Conservation (phyloP, 2,888 invertebrate genomes). For the Germaria angustata region DNA sequence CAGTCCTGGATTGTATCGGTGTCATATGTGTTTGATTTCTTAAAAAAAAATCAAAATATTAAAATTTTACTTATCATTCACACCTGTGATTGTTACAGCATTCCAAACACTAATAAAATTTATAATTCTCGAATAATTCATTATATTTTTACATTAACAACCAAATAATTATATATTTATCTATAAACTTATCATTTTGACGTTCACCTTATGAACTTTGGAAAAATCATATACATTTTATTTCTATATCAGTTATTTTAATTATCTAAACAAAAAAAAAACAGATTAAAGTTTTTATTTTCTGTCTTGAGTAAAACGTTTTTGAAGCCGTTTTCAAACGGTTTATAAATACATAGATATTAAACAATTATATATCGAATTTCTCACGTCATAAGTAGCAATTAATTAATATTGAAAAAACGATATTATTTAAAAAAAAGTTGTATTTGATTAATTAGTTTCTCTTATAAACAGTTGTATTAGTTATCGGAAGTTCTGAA, state of each 20-base stretch:
- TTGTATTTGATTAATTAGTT: neutral
- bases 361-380: neutral
- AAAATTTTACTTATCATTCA: no score
- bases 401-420: neutral
- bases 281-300: neutral
- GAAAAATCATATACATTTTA: neutral
- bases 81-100: no score
- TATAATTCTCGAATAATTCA: no score
- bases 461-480: neutral
- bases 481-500: neutral
- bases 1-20: no score
- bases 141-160: no score
- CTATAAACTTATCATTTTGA: neutral
- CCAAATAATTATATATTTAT: no score
- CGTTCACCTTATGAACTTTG: neutral
- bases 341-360: no score
- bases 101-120: no score
- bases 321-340: neutral
- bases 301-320: neutral
- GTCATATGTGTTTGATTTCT: no score
- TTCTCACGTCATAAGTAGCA: neutral
- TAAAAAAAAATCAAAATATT: no score
- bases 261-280: no score
- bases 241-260: no score
- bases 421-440: neutral